Base-by-base conservation (phyloP, 2,888 invertebrate species). In the Macaria notata region DNA sequence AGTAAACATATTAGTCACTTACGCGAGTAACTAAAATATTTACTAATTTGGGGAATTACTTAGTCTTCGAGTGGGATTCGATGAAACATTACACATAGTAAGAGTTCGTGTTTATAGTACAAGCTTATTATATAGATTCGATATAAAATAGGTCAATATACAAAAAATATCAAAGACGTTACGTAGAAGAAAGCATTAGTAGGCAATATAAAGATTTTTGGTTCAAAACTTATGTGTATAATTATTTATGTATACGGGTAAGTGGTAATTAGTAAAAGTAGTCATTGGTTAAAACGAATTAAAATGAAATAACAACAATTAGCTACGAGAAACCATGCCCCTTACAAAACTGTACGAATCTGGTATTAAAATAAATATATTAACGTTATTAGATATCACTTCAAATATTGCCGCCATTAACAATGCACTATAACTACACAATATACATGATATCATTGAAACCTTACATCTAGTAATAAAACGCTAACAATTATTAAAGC, bases 401-500 rank as follows among this genome's bases (percentile, higher is more conserved):
- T 71, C 66, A 64, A 59, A 69, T 71, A 75, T 75, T 75, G 72
- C 72, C 75, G 65, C 64, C 55, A 64, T 68, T 55, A 55, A 59
- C 59, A 59, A 59, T 41, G 49, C 61, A 55, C 63, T 59, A 65
- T 68, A 66, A 63, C 68, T 73, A 74, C 68, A 60, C 59, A 75
- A 76, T 77, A 72, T 77, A 74, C 63, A 61, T 45, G 56, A 49
- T 63, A 57, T 58, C 78, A 68, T 67, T 70, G 62, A 71, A 73
- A 74, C 64, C 68, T 73, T 71, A 73, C 47, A 48, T 57, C 66
- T 68, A 69, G 49, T 56, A 65, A 66, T 69, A 71, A 76, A 70
- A 75, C 68, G 75, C 79, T 81, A 83, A 76, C 65, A 72, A 77
- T 76, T 78, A 79, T 63, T 82, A 83, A 86, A 86, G 84, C 84